These are phyloP conservation scores for Drosophila sp. DNA, from an alignment of 1,140 invertebrate species.

Conservation along the genomic window DNA sequence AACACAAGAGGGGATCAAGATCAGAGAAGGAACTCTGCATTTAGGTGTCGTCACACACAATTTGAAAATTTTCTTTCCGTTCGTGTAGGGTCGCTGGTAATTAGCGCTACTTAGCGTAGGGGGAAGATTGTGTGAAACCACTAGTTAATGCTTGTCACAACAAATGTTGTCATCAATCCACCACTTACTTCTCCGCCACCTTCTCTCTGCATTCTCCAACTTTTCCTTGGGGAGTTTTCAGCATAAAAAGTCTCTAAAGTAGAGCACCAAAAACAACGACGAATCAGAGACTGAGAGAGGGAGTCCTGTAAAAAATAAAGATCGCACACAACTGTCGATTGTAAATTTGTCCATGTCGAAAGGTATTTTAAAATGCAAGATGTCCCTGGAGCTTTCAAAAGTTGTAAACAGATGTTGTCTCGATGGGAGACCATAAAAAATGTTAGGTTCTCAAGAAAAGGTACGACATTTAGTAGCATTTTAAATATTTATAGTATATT, in stretches of 20 bases:
- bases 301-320: conserved; percentile 56
- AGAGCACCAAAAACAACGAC: not conserved
- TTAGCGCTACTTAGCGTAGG: conserved; percentile 32
- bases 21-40: conserved; percentile 31
- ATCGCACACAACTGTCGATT: conserved; percentile 52
- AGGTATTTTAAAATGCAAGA: not conserved
- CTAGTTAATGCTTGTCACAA: conserved; percentile 78
- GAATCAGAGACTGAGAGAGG: conserved; percentile 7
- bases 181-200: not conserved
- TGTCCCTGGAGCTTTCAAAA: conserved; percentile 53
- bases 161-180: conserved; percentile 77
- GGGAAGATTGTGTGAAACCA: conserved; percentile 60
- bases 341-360: conserved; percentile 50
- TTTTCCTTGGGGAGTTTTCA: conserved; percentile 22
- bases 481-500: too few species aligned
- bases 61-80: conserved; percentile 53
- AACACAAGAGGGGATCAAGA: not conserved
- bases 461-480: not conserved
- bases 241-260: conserved; percentile 8
- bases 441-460: not conserved
- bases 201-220: not conserved
- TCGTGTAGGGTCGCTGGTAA: conserved; percentile 44
- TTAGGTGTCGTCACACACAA: conserved; percentile 54
- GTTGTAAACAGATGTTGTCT: conserved; percentile 2
- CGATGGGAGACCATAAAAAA: not conserved